Base-by-base conservation (phyloP, 2,113 vertebrate genomes). In the Otis tarda region DNA sequence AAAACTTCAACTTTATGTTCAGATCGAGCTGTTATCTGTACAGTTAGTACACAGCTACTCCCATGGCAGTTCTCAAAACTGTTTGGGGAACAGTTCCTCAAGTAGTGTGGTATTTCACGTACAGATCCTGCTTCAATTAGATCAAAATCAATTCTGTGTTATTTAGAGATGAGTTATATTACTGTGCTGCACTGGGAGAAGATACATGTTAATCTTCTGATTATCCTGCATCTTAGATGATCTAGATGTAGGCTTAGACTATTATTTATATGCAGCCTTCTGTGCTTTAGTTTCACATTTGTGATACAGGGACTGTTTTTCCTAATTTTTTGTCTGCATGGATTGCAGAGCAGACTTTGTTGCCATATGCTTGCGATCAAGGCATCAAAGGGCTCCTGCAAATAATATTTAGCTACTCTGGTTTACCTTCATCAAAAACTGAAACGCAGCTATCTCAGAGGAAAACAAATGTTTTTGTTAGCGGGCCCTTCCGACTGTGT, bases 381-480 rank as follows among this genome's bases (percentile, higher is more conserved):
- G 75, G 45, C n/a, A 79, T 69, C 67, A 89, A 86, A 90, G 28
- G 0, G 0, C 43, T 93, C 55, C 56, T 74, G 52, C 39, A 94
- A 93, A 80, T 57, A 83, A 63, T 47, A 81, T 39, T 93, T 94
- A 77, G 31, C 22, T 76, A 15, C 8, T 71, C 25, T 77, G 41
- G 23, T 91, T 80, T 93, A 27, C 55, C 43, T 94, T 76, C 30
- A 30, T 85, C 52, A 77, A 76, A 87, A 91, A 22, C 59, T 59
- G 84, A 86, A 88, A 67, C 43, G 35, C 47, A 74, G 31, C 45
- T 73, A 55, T 83, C 67, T 93, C 71, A 20, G 89, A 95, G 39
- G 60, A 87, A 79, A 91, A 85, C 33, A 69, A 95, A 69, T 50
- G 43, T 22, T 93, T 96, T 84, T 89, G 70, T 88, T 78, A 59